These are phyloP conservation scores for Rhineura floridana DNA, from an alignment of 2,113 vertebrate species.

Conservation along the genomic window DNA sequence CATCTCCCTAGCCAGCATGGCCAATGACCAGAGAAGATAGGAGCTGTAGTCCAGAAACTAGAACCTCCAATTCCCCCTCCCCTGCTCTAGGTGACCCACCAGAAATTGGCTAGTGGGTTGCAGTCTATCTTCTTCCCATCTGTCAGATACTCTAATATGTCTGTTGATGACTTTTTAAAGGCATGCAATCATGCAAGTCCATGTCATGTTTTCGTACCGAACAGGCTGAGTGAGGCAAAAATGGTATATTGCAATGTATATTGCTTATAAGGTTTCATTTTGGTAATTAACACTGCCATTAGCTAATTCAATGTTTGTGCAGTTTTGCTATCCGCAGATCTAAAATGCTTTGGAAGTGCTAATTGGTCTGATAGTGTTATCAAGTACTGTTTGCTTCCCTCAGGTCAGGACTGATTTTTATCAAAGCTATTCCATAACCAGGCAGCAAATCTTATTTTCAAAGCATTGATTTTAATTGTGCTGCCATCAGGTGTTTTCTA, in stretches of 20 bases:
- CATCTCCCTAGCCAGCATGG: background rate
- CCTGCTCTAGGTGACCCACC: background rate
- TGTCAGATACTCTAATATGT: background rate
- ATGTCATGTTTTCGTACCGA: background rate
- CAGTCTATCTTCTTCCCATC: background rate
- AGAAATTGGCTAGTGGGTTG: background rate
- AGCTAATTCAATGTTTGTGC: constrained; percentile 53
- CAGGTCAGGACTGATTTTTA: background rate
- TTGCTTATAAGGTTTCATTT: background rate
- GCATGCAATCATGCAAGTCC: background rate
- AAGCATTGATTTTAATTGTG: background rate
- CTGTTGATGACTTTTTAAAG: background rate
- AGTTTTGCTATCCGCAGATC: constrained; percentile 32
- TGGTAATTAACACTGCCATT: constrained; percentile 19
- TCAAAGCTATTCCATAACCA: background rate
- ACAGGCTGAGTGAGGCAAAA: background rate
- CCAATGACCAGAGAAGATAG: background rate
- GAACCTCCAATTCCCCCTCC: too few species aligned
- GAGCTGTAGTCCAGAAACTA: background rate
- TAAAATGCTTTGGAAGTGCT: constrained; percentile 30
- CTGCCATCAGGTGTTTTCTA: background rate
- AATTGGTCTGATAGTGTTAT: background rate
- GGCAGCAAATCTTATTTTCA: background rate
- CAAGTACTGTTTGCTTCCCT: background rate
- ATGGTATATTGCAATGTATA: background rate